A percentile compares a stretch with the other conserved stretches of the same genome.
Evolutionary conservation across 2,113 vertebrate genomes (phyloP).

Genomic region (Entomyzon cyanotis): DNA sequence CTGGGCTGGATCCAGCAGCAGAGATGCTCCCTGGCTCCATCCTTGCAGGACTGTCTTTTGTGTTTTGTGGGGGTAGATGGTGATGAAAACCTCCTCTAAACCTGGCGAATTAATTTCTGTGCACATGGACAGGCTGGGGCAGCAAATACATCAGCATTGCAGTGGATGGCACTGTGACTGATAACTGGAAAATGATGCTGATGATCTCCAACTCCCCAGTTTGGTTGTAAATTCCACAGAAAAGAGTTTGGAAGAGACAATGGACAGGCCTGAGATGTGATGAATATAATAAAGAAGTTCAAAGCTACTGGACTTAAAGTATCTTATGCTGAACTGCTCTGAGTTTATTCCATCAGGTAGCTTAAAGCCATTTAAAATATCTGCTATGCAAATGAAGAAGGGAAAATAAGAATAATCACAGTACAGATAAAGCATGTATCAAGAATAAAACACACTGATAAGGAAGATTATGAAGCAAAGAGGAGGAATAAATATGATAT

Average conservation of each 20-base stretch:
- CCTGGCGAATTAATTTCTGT: not conserved
- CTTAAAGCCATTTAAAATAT: not conserved
- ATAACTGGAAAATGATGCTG: not conserved
- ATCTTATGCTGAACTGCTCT: not conserved
- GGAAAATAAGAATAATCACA: not conserved
- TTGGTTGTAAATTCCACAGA: not conserved
- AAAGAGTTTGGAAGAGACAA: not conserved
- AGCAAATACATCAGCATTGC: not conserved
- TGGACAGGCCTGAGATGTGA: not conserved
- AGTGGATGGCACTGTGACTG: too few species aligned
- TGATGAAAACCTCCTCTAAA: not conserved
- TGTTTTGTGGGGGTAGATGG: not conserved
- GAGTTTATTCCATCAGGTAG: not conserved
- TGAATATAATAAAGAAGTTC: not conserved
- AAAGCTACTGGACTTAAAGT: not conserved
- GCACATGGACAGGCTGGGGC: not conserved
- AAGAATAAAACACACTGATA: not conserved
- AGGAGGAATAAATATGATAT: slow-evolving; percentile 23
- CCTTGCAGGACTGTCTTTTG: not conserved
- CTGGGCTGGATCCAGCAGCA: not conserved
- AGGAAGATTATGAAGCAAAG: slow-evolving; percentile 24
- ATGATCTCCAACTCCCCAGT: not conserved
- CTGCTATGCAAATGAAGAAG: not conserved
- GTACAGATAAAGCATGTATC: not conserved
- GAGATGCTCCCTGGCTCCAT: not conserved